A percentile compares a stretch with the other conserved stretches of the same genome.
Conservation (phyloP, 2,888 invertebrate species). For the Ormyrus rosae region DNA sequence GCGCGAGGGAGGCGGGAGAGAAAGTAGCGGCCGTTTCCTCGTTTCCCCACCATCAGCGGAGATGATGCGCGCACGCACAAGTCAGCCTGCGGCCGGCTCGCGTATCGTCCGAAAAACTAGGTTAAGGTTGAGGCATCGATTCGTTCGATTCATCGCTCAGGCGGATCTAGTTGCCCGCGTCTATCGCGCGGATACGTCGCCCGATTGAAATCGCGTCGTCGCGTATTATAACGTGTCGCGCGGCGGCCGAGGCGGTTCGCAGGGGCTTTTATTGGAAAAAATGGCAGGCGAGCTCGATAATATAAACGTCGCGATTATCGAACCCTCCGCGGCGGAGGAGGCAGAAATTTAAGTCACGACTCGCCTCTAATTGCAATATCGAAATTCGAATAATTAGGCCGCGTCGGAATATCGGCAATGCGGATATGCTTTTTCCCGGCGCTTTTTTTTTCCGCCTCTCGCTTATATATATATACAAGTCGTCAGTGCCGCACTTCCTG, state of each 20-base stretch:
- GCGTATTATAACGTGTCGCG: not conserved
- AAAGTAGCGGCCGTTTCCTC: slow-evolving; percentile 14
- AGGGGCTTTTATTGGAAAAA: too few relatives aligned
- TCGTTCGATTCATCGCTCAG: not conserved
- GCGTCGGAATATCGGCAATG: slow-evolving; percentile 29
- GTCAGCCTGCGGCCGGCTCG: not conserved
- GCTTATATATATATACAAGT: slow-evolving; percentile 7
- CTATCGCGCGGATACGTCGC: not conserved
- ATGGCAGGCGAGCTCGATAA: not conserved
- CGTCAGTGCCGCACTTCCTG: slow-evolving; percentile 40
- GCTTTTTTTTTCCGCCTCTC: not conserved
- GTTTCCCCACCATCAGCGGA: not conserved
- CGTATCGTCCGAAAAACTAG: slow-evolving; percentile 2
- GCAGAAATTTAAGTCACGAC: slow-evolving; percentile 17
- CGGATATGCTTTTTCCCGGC: slow-evolving; percentile 19
- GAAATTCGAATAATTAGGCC: slow-evolving; percentile 31
- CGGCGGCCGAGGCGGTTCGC: not conserved
- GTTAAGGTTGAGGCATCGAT: slow-evolving; percentile 20
- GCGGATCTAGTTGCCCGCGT: not conserved
- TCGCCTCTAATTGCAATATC: slow-evolving; percentile 20
- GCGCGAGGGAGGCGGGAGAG: not conserved
- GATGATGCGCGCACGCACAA: not conserved
- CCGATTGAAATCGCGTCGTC: not conserved
- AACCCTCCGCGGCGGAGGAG: not conserved
- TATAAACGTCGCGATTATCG: not conserved